Evolutionary conservation across 2,888 invertebrate species (phyloP), one percentile per base, ranked within the genome.

Genomic region (Heliothis peltigera): DNA sequence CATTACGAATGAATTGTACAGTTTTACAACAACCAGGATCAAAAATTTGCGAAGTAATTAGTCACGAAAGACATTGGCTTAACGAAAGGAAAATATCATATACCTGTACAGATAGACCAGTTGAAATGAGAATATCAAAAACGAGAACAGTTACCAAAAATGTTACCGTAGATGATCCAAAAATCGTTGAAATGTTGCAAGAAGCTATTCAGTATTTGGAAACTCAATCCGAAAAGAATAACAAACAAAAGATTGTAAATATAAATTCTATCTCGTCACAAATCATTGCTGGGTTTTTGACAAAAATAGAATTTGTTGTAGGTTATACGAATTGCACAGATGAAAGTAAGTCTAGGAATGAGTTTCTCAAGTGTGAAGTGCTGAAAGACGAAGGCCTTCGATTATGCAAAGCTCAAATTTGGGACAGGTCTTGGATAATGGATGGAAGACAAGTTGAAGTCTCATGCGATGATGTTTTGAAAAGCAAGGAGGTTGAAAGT

Each of bases 341-440:
- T 77, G 85, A 87, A 73, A 81, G 80, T 35, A 78, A 81, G 39
- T 42, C 61, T 21, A 79, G 77, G 44, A 80, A 85, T 63, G 49
- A 63, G 18, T 63, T 81, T 17, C 81, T 80, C 22, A 75, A 71
- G 55, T 93, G 94, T 72, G 79, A 87, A 64, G 68, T 92, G 28
- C 70, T 91, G 57, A 76, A 84, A 60, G 83, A 84, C 49, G 87
- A 89, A 81, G 83, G 84, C 25, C 51, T 90, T 19, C 84, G 88
- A 47, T 79, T 74, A 49, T 94, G 93, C 70, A 82, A 83, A 67
- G 89, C 86, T 1, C 81, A 90, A 76, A 82, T 93, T 49, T 96
- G 96, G 96, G 95, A 96, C 53, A 92, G 94, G 77, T 95, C 96
- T 4, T 97, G 96, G 96, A 70, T 96, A 55, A 91, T 95, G 52